phyloP scores from a whole-genome alignment of 2,113 vertebrate genomes.

The Phalacrocorax aristotelis region DNA sequence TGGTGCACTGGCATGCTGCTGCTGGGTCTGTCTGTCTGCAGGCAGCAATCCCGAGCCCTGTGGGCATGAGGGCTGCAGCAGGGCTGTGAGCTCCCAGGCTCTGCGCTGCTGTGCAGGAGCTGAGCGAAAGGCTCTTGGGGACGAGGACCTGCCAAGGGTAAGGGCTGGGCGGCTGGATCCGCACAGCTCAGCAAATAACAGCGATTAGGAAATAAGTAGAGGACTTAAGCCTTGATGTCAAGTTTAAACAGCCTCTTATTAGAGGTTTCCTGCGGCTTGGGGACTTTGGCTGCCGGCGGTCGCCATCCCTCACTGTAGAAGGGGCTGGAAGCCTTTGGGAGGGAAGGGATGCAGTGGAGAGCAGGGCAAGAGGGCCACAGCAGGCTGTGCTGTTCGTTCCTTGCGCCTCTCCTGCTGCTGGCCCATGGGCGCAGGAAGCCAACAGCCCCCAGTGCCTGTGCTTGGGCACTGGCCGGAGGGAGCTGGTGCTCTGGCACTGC shows the following conservation, averaged over 20 bases:
- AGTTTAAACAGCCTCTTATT: slow-evolving; percentile 51
- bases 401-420: accelerated
- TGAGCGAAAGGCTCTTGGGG: background rate
- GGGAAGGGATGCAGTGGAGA: background rate
- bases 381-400: accelerated
- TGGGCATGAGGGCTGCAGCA: background rate
- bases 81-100: background rate
- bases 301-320: background rate
- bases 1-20: accelerated
- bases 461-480: accelerated
- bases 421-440: accelerated
- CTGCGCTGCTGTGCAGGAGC: background rate
- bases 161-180: background rate
- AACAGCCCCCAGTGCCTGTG: accelerated
- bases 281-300: background rate
- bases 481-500: accelerated
- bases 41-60: accelerated
- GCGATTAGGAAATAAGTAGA: slow-evolving; percentile 39
- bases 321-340: background rate
- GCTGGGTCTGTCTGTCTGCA: background rate
- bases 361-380: background rate
- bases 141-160: background rate
- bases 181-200: slow-evolving; percentile 46
- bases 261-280: slow-evolving; percentile 60
- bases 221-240: slow-evolving; percentile 17